These are phyloP conservation scores for Cacatua alba DNA, from an alignment of 2,113 vertebrate genomes.

Conservation along the genomic window DNA sequence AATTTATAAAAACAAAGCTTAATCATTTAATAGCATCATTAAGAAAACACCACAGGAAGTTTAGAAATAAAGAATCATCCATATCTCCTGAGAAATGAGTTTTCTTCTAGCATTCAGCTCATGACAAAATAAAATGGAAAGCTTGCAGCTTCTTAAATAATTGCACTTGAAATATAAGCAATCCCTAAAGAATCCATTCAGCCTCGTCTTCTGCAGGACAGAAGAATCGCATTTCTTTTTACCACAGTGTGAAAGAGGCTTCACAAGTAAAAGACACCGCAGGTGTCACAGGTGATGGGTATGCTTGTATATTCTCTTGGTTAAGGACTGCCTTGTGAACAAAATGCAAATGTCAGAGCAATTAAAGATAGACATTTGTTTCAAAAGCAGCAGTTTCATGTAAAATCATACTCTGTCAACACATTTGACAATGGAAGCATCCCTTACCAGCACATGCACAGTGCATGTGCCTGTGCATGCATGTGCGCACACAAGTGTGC, in stretches of 20 bases:
- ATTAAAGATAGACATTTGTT: constrained; percentile 3
- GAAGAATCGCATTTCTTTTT: constrained; percentile 36
- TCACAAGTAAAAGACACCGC: not conserved
- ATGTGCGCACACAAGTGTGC: not conserved
- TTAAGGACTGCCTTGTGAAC: not conserved
- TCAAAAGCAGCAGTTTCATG: not conserved
- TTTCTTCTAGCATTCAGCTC: constrained; percentile 37
- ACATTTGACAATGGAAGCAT: not conserved
- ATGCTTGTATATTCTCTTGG: not conserved
- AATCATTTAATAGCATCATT: constrained; percentile 68
- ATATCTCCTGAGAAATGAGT: constrained; percentile 63
- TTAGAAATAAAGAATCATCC: constrained; percentile 61
- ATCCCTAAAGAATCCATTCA: not conserved
- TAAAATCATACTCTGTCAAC: not conserved
- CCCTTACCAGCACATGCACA: not conserved
- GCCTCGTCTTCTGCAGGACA: constrained; percentile 26
- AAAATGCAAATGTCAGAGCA: not conserved
- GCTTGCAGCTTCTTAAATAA: constrained; percentile 56
- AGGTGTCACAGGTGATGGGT: not conserved
- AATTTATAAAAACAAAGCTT: constrained; percentile 67
- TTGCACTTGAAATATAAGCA: constrained; percentile 47
- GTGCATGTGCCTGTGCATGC: not conserved
- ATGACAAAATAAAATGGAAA: constrained; percentile 61
- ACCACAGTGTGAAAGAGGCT: constrained; percentile 26
- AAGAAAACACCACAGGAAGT: constrained; percentile 64